Evolutionary conservation across 2,888 invertebrate species (phyloP).

Genomic region (Rhodophaea formosa): DNA sequence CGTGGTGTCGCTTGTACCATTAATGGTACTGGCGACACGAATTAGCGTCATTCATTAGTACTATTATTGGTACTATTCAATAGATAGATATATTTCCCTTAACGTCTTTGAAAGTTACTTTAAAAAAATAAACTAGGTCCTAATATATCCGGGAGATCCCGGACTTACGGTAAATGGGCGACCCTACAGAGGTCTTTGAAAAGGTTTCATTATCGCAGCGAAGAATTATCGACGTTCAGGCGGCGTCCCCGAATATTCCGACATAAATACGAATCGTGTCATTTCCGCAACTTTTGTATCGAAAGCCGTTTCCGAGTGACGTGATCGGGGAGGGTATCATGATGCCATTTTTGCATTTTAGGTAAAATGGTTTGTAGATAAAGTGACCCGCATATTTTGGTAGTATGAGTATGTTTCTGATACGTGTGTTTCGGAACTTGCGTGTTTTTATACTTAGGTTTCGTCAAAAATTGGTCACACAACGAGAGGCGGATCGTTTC

Average conservation of each 20-base stretch:
- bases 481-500: too few species aligned
- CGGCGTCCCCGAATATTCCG: constrained; percentile 13
- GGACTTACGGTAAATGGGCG: background rate
- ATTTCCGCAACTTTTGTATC: constrained; percentile 2
- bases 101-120: too few species aligned
- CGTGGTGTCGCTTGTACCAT: too few species aligned
- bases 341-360: background rate
- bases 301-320: background rate
- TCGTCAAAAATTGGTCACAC: too few species aligned
- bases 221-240: constrained; percentile 5
- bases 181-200: background rate
- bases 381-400: too few species aligned
- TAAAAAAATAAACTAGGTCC: background rate
- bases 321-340: background rate
- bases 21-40: too few species aligned
- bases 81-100: too few species aligned
- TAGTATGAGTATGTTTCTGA: too few species aligned
- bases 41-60: too few species aligned
- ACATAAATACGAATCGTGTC: constrained; percentile 6
- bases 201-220: constrained; percentile 8
- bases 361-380: background rate
- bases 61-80: too few species aligned
- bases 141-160: background rate
- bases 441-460: too few species aligned
- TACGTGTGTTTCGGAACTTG: too few species aligned